Conservation (phyloP, 2,113 vertebrate species). For the Syngnathus scovelli region DNA sequence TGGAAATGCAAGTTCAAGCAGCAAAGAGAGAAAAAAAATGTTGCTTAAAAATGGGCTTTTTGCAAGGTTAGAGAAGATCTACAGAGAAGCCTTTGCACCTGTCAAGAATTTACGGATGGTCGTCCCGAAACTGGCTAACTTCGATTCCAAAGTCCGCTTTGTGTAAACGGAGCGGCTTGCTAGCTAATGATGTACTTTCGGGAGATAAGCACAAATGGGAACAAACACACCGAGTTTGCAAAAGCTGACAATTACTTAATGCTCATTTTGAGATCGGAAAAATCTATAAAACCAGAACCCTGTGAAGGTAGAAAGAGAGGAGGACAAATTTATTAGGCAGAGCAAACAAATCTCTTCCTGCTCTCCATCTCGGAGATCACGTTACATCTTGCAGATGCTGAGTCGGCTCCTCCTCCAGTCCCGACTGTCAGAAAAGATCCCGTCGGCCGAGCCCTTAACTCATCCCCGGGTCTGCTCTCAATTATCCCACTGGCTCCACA, state of each 20-base stretch:
- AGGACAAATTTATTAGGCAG: slow-evolving; percentile 30
- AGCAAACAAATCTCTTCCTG: slow-evolving; percentile 41
- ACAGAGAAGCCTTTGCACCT: slow-evolving; percentile 29
- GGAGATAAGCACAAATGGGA: slow-evolving; percentile 16
- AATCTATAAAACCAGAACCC: neutral
- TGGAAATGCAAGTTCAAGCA: slow-evolving; percentile 31
- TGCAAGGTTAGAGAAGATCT: slow-evolving; percentile 20
- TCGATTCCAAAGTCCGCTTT: slow-evolving; percentile 30
- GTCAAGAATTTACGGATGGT: slow-evolving; percentile 48
- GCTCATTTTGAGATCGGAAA: neutral
- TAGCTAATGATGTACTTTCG: slow-evolving; percentile 19
- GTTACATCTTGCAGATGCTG: slow-evolving; percentile 43
- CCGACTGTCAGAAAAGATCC: slow-evolving; percentile 30
- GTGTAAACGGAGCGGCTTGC: slow-evolving; percentile 13
- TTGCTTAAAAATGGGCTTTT: neutral
- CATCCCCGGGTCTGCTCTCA: slow-evolving; percentile 63
- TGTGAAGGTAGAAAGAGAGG: slow-evolving; percentile 13
- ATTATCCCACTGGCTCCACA: slow-evolving; percentile 58
- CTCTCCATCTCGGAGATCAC: slow-evolving; percentile 50
- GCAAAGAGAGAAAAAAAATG: slow-evolving; percentile 9
- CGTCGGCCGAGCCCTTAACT: slow-evolving; percentile 52
- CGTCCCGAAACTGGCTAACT: slow-evolving; percentile 22
- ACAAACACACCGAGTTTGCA: neutral
- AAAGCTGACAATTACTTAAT: neutral
- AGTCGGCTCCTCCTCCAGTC: slow-evolving; percentile 35